A percentile compares a stretch with the other conserved stretches of the same genome.
Evolutionary conservation across 2,888 invertebrate genomes (phyloP).

Genomic region (Apodemia mormo): DNA sequence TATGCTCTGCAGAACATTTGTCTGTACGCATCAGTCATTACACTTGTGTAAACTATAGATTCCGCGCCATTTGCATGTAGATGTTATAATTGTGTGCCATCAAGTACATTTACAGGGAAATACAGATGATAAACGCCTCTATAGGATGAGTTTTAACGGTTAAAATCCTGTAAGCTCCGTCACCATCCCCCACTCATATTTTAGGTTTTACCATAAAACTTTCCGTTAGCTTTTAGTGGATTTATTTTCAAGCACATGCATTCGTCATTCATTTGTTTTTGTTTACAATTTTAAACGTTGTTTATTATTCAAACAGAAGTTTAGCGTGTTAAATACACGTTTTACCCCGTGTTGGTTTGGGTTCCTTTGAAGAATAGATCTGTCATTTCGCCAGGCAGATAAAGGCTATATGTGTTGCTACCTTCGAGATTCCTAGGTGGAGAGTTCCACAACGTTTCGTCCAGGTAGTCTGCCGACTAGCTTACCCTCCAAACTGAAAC

Average conservation of each 20-base stretch:
- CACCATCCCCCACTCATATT: not conserved
- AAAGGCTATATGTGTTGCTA: no score
- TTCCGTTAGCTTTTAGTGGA: constrained; percentile 11
- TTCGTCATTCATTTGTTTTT: not conserved
- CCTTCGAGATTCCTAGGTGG: no score
- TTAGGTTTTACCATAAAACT: constrained; percentile 12
- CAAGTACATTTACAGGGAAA: not conserved
- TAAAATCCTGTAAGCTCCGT: not conserved
- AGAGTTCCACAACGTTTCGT: no score
- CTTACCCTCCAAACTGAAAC: no score
- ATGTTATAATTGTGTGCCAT: constrained; percentile 17
- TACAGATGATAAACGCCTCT: not conserved
- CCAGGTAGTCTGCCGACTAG: no score
- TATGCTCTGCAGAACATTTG: not conserved
- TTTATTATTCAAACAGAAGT: not conserved
- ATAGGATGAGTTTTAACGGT: not conserved
- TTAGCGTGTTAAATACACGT: no score
- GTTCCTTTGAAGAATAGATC: no score
- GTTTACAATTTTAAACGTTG: not conserved
- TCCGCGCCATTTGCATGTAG: constrained; percentile 22
- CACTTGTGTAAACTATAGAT: constrained; percentile 23
- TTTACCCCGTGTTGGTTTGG: no score
- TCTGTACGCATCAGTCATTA: constrained; percentile 21
- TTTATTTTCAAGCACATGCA: not conserved
- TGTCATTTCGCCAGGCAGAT: no score